These are phyloP conservation scores for Trichogramma evanescens DNA, from an alignment of 2,888 invertebrate genomes.

Conservation along the genomic window DNA sequence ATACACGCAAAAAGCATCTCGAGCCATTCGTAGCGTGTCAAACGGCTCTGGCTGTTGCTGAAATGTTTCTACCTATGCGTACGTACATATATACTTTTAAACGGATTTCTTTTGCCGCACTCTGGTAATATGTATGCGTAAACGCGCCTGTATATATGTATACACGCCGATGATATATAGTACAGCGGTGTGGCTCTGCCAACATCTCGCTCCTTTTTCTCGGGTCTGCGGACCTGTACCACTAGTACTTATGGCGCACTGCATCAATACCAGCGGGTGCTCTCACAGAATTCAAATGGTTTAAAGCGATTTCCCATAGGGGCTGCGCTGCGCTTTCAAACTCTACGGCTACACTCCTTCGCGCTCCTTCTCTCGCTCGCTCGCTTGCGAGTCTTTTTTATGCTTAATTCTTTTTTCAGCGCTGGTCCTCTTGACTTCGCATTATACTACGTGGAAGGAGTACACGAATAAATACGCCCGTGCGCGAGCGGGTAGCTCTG, in stretches of 20 bases:
- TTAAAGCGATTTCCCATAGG: conserved; percentile 47
- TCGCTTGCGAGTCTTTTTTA: background rate
- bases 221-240: background rate
- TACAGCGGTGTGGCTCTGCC: conserved; percentile 24
- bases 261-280: conserved; percentile 27
- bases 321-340: conserved; percentile 31
- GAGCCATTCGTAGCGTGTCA: conserved; percentile 46
- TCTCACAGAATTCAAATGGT: conserved; percentile 43
- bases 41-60: conserved; percentile 42
- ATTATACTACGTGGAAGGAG: too few relatives aligned
- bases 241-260: background rate
- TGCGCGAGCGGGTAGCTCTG: conserved; percentile 16
- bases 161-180: conserved; percentile 20
- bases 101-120: conserved; percentile 41
- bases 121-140: conserved; percentile 21
- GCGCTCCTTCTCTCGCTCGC: background rate
- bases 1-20: conserved; percentile 46
- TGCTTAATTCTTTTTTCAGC: conserved; percentile 20
- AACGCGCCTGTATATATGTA: conserved; percentile 16
- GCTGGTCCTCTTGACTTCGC: conserved; percentile 1
- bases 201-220: conserved; percentile 3
- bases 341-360: conserved; percentile 6
- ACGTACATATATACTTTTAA: conserved; percentile 42
- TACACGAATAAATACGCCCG: background rate
- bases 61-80: conserved; percentile 33